Conservation (phyloP, 1,140 invertebrate genomes). For the Trissolcus basalis region DNA sequence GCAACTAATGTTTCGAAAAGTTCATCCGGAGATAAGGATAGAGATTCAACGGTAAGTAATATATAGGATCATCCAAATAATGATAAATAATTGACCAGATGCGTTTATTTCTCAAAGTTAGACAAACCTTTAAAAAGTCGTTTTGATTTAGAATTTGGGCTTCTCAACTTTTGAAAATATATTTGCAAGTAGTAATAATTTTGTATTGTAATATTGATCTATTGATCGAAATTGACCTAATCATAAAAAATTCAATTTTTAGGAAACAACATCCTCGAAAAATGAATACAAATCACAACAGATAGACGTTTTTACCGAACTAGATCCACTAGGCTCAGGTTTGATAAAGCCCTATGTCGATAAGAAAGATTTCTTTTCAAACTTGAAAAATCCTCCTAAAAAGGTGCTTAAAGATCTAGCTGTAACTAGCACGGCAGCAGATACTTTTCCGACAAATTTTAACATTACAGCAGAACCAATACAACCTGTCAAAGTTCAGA, state of each 20-base stretch:
- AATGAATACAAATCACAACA: slow-evolving; percentile 67
- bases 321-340: slow-evolving; percentile 93
- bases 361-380: slow-evolving; percentile 96
- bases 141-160: too few species aligned
- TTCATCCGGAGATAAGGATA: slow-evolving; percentile 63
- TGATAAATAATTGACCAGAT: too few species aligned
- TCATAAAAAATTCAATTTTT: slow-evolving; percentile 20
- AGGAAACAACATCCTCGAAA: slow-evolving; percentile 54
- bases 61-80: too few species aligned
- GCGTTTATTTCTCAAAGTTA: too few species aligned
- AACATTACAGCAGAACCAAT: slow-evolving; percentile 60
- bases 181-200: too few species aligned
- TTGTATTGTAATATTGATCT: too few species aligned
- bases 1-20: slow-evolving; percentile 46
- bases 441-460: slow-evolving; percentile 72
- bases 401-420: slow-evolving; percentile 91
- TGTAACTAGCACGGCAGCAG: slow-evolving; percentile 63
- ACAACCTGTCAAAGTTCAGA: slow-evolving; percentile 62
- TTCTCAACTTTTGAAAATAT: too few species aligned
- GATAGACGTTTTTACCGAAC: slow-evolving; percentile 91
- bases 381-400: slow-evolving; percentile 93
- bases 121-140: too few species aligned
- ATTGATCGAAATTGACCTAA: too few species aligned
- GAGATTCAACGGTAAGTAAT: slow-evolving; percentile 63
- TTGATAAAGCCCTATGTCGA: slow-evolving; percentile 93